Evolutionary conservation across 2,888 invertebrate genomes (phyloP).

Genomic region (Atethmia centrago): DNA sequence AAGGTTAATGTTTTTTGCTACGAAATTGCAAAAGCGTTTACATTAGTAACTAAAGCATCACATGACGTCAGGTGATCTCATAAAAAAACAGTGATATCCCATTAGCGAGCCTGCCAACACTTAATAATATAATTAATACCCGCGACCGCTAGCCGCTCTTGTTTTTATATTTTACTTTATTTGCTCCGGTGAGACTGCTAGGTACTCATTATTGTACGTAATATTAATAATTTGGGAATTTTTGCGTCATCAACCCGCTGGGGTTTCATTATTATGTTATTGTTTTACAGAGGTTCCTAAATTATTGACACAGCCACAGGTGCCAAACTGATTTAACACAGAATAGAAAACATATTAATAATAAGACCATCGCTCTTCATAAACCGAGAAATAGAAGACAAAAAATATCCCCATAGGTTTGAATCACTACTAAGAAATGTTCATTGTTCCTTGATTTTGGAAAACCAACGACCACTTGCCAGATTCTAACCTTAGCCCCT

Average conservation of each 20-base stretch:
- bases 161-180: conserved; percentile 42
- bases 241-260: conserved; percentile 2
- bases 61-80: conserved; percentile 43
- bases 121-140: conserved; percentile 56
- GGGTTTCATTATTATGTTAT: conserved; percentile 6
- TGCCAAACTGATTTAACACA: not conserved
- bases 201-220: conserved; percentile 23
- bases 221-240: conserved; percentile 33
- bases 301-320: not conserved
- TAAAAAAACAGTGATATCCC: conserved; percentile 29
- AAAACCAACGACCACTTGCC: not conserved
- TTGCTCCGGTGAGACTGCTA: conserved; percentile 4
- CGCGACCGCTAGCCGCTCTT: conserved; percentile 6
- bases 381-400: not conserved
- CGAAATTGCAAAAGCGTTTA: not conserved
- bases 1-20: not conserved
- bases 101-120: conserved; percentile 22
- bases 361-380: too few species aligned
- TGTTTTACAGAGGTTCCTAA: conserved; percentile 7
- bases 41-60: conserved; percentile 34
- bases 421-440: not conserved
- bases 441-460: not conserved
- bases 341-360: too few species aligned
- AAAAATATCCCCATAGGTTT: not conserved
- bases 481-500: not conserved